Percentiles rank a stretch among this genome's conserved stretches.
Conservation (phyloP, 2,888 invertebrate species). For the Euzetes globulus region DNA sequence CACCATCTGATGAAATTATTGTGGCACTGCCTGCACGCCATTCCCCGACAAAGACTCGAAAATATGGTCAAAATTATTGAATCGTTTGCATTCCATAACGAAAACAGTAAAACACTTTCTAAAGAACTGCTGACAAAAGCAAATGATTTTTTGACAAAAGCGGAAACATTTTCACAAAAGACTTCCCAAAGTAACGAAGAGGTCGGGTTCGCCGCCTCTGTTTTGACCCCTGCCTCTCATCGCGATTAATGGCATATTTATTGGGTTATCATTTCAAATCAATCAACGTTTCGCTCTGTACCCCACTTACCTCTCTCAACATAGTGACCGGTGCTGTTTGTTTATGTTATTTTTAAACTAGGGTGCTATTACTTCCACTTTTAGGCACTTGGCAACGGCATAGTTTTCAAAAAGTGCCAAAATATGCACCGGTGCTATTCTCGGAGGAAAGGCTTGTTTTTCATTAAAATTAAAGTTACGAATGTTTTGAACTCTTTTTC, state of each 20-base stretch:
- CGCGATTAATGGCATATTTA: not conserved
- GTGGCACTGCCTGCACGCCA: conserved; percentile 79
- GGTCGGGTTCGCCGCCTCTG: not conserved
- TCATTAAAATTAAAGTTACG: no score
- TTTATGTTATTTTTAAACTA: no score
- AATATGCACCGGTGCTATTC: no score
- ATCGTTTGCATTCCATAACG: conserved; percentile 14
- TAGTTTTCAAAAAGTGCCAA: no score
- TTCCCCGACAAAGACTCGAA: conserved; percentile 68
- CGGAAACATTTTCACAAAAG: not conserved
- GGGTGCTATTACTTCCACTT: no score
- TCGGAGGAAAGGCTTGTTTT: no score
- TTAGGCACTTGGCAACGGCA: no score
- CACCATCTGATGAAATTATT: conserved; percentile 80
- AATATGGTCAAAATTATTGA: conserved; percentile 26
- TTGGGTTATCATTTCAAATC: not conserved
- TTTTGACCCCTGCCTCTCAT: not conserved
- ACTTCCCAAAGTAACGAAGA: not conserved
- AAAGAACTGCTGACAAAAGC: conserved; percentile 28
- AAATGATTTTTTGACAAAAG: not conserved
- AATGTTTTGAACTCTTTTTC: no score
- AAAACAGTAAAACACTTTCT: conserved; percentile 21
- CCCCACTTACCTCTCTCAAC: no score
- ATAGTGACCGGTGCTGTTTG: no score
- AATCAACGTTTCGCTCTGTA: not conserved